These are phyloP conservation scores for Sminthurinus aureus DNA, from an alignment of 2,888 invertebrate species.

Conservation along the genomic window DNA sequence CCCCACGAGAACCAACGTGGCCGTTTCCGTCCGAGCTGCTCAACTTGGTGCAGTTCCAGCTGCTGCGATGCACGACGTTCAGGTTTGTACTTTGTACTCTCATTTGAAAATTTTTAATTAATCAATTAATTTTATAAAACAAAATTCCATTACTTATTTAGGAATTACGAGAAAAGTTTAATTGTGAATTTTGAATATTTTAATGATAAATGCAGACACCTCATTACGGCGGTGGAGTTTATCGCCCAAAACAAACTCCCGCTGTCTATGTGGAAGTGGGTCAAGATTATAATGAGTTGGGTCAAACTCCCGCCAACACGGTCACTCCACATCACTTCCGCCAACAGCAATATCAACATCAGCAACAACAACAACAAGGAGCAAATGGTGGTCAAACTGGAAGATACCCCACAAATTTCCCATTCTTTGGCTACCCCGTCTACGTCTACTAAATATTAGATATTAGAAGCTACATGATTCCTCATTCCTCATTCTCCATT, in stretches of 20 bases:
- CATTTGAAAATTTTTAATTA: too few species aligned
- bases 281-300: constrained; percentile 16
- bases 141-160: too few species aligned
- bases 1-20: constrained; percentile 38
- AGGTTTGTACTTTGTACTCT: too few species aligned
- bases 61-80: constrained; percentile 63
- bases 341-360: background rate
- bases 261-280: constrained; percentile 49
- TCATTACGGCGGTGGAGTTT: constrained; percentile 41
- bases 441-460: constrained; percentile 8
- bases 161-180: too few species aligned
- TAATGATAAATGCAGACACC: constrained; percentile 61
- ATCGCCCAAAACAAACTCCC: constrained; percentile 28
- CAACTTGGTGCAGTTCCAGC: constrained; percentile 61
- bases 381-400: background rate
- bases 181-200: too few species aligned
- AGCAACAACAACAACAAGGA: background rate
- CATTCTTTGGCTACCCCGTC: constrained; percentile 21
- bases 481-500: too few species aligned
- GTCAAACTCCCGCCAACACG: background rate
- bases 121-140: too few species aligned
- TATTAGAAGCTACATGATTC: too few species aligned
- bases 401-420: constrained; percentile 25
- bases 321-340: background rate
- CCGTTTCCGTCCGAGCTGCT: constrained; percentile 50